Evolutionary conservation across 2,797 vertebrate species (phyloP).

Genomic region (Molossus alvarezi): DNA sequence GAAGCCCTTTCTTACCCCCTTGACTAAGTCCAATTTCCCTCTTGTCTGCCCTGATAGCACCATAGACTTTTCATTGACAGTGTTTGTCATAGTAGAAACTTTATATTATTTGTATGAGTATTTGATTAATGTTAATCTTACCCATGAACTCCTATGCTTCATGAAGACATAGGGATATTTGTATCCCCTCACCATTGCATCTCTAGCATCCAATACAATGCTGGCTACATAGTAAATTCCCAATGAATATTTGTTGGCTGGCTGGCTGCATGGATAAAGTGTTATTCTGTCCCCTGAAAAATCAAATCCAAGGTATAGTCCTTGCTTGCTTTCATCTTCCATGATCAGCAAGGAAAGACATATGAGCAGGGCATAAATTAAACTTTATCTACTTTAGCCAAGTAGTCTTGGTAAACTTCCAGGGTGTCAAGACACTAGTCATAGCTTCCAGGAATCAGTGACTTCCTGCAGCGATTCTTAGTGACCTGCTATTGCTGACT

Average conservation of each 20-base stretch:
- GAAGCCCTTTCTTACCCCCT: background rate
- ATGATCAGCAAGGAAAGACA: conserved; percentile 38
- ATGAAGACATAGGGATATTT: conserved; percentile 18
- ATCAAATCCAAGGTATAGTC: conserved; percentile 15
- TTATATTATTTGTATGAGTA: conserved; percentile 17
- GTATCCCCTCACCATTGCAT: background rate
- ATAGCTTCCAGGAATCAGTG: conserved; percentile 61
- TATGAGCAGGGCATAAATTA: background rate
- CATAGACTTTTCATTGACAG: conserved; percentile 8
- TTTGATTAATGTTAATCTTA: conserved; percentile 25
- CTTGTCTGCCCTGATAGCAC: background rate
- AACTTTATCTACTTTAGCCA: conserved; percentile 37
- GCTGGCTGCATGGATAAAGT: conserved; percentile 3
- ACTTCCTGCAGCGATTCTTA: conserved; percentile 18
- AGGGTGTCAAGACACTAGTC: conserved; percentile 34
- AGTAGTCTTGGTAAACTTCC: conserved; percentile 63
- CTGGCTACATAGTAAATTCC: background rate
- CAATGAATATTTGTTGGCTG: conserved; percentile 17
- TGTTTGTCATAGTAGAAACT: background rate
- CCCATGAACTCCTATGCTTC: background rate
- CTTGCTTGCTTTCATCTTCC: background rate
- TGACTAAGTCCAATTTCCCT: background rate
- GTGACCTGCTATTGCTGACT: conserved; percentile 38
- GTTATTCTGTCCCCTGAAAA: conserved; percentile 32
- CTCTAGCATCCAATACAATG: background rate